Evolutionary conservation across 2,888 invertebrate genomes (phyloP).

Genomic region (Cheilosia impressa): DNA sequence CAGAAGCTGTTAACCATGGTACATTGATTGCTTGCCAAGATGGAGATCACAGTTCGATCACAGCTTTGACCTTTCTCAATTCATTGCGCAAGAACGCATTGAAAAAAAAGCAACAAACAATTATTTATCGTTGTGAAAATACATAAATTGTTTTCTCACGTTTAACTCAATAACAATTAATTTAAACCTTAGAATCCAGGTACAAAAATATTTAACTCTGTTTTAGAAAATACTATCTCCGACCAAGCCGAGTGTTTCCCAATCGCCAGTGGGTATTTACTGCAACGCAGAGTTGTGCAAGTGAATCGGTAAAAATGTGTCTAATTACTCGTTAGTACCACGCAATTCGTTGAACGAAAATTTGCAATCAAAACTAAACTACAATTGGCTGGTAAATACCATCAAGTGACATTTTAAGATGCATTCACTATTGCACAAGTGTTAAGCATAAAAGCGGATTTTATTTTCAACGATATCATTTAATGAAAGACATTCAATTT

Average conservation of each 20-base stretch:
- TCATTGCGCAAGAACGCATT: constrained; percentile 25
- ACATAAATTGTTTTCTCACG: not conserved
- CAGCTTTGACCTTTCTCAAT: constrained; percentile 35
- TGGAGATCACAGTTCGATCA: constrained; percentile 1
- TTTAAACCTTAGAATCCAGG: not conserved
- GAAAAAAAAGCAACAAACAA: constrained; percentile 13
- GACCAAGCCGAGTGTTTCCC: constrained; percentile 4
- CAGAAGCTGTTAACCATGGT: constrained; percentile 3
- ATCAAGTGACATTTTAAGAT: constrained; percentile 19
- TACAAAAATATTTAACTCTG: constrained; percentile 15
- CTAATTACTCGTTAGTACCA: constrained; percentile 23
- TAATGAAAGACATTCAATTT: constrained; percentile 38
- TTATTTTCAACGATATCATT: not conserved
- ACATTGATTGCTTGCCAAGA: not conserved
- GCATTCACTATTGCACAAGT: constrained; percentile 36
- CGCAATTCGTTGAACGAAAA: constrained; percentile 10
- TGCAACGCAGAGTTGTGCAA: constrained; percentile 19
- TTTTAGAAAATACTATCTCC: constrained; percentile 16
- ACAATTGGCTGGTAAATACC: constrained; percentile 1
- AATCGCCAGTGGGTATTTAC: not conserved
- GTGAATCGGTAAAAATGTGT: constrained; percentile 5
- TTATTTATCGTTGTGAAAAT: not conserved
- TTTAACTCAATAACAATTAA: not conserved
- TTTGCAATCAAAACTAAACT: constrained; percentile 34
- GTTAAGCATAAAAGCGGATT: constrained; percentile 29